Conservation (phyloP, 2,888 invertebrate species). For the Siphlonurus alternatus region DNA sequence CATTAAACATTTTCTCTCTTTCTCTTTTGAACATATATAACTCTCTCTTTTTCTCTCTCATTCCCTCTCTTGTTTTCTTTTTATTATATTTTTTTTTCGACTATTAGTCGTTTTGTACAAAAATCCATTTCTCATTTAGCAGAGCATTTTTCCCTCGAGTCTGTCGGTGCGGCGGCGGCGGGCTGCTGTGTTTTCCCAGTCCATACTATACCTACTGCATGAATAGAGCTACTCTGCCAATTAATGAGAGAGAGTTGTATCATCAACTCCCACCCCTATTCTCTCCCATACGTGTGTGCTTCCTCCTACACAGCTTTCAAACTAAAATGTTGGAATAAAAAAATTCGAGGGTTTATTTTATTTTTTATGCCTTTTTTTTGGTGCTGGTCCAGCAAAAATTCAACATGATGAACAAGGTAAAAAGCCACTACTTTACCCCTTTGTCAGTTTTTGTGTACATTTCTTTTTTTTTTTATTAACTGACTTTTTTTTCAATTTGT, state of each 20-base stretch:
- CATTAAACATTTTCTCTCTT: too few species aligned
- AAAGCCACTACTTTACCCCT: neutral
- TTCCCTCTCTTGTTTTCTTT: neutral
- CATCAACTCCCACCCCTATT: neutral
- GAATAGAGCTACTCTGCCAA: neutral
- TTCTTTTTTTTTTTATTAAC: neutral
- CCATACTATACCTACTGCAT: neutral
- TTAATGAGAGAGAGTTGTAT: neutral
- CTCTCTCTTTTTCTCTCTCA: neutral
- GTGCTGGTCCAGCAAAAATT: neutral
- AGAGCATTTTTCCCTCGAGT: neutral
- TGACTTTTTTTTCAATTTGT: too few species aligned
- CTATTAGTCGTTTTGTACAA: neutral
- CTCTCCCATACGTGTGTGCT: neutral
- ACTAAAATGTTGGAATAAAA: neutral
- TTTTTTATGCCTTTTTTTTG: neutral
- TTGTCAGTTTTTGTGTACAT: neutral
- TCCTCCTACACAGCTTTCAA: neutral
- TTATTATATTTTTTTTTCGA: neutral
- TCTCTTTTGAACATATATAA: neutral
- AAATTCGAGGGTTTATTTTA: neutral
- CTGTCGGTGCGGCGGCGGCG: neutral
- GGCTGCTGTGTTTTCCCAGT: neutral
- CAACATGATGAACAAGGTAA: neutral
- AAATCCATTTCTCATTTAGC: neutral